Percentiles rank a stretch among this genome's conserved stretches.
These are phyloP conservation scores for Buteo buteo DNA, from an alignment of 2,113 vertebrate species.

Conservation along the genomic window DNA sequence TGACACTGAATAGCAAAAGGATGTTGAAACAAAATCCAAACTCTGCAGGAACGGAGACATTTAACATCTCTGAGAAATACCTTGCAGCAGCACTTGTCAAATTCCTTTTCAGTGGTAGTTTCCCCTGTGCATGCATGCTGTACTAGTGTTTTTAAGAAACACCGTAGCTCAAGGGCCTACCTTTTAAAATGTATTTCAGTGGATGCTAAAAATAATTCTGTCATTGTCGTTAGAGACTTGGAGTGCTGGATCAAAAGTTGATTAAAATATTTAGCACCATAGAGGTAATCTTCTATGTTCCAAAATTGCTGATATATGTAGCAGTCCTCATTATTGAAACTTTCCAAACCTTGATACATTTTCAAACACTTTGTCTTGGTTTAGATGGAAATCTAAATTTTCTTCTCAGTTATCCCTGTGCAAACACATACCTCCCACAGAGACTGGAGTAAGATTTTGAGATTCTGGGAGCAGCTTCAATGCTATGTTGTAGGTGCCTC, in stretches of 20 bases:
- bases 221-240: neutral
- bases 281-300: neutral
- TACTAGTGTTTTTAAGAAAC: neutral
- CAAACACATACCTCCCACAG: neutral
- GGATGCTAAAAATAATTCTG: neutral
- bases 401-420: neutral
- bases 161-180: neutral
- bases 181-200: neutral
- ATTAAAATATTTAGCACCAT: neutral
- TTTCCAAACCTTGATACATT: neutral
- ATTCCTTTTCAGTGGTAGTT: neutral
- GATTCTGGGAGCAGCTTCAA: neutral
- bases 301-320: neutral
- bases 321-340: neutral
- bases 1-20: conserved; percentile 7
- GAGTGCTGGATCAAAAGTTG: neutral
- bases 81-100: conserved; percentile 16
- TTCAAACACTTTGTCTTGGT: neutral
- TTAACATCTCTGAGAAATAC: conserved; percentile 10
- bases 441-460: neutral
- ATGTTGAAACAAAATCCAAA: conserved; percentile 25
- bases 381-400: neutral
- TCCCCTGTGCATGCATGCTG: neutral
- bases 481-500: neutral
- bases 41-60: neutral